A percentile compares a stretch with the other conserved stretches of the same genome.
Conservation (phyloP, 2,888 invertebrate genomes). For the Trissolcus brochymenae region DNA sequence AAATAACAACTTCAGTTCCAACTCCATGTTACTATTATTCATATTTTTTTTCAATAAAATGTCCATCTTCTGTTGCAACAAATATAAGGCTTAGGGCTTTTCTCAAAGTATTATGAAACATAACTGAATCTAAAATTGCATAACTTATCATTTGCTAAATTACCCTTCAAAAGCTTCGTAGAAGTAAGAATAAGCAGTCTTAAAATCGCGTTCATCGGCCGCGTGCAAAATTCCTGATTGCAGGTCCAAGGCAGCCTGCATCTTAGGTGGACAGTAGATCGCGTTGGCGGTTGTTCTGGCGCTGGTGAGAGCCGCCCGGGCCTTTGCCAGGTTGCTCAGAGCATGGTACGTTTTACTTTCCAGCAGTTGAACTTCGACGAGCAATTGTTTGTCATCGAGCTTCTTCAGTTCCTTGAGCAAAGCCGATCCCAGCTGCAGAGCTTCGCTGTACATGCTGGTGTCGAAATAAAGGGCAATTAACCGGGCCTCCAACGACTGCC, state of each 20-base stretch:
- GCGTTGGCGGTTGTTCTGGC: conserved; percentile 99
- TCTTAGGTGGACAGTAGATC: conserved; percentile 98
- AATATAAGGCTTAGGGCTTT: too few species aligned
- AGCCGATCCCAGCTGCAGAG: conserved; percentile 88
- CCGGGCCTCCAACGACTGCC: conserved; percentile 96
- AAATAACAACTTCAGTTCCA: neutral
- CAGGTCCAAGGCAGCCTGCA: conserved; percentile 97
- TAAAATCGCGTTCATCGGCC: conserved; percentile 99
- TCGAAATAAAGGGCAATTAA: conserved; percentile 96
- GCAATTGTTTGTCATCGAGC: conserved; percentile 97
- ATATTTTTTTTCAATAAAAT: too few species aligned
- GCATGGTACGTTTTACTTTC: conserved; percentile 99
- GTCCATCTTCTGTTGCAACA: too few species aligned
- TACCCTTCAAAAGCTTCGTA: conserved; percentile 99
- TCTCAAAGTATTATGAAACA: too few species aligned
- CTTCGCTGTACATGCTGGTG: conserved; percentile 92
- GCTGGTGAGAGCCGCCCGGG: conserved; percentile 96
- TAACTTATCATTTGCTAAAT: neutral
- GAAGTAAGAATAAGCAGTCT: conserved; percentile 99
- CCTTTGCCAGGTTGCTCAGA: conserved; percentile 96
- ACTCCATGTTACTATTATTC: neutral
- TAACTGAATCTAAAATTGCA: too few species aligned
- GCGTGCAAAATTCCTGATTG: conserved; percentile 99
- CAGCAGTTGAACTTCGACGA: conserved; percentile 98
- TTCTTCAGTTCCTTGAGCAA: conserved; percentile 97